Base-by-base conservation (phyloP, 2,888 invertebrate genomes). In the Metellina segmentata region DNA sequence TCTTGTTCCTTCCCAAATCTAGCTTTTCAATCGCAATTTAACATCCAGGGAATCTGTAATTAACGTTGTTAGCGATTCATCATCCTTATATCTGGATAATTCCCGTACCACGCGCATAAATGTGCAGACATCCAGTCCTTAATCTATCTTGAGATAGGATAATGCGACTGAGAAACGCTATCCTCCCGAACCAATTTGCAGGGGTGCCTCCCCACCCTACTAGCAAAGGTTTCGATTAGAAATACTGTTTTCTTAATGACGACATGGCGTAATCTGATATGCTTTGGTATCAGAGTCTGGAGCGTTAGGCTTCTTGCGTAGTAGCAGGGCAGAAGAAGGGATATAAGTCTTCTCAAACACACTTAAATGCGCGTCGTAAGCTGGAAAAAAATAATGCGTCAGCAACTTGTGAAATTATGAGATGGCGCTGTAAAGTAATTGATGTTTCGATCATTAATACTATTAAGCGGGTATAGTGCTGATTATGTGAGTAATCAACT, bases 111-210 rank as follows among this genome's bases (percentile, higher is more conserved):
- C 16, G 61, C 48, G 69, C 51, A 69, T 70, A 70, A 48, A 77
- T 69, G 70, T 20, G 34, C 34, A 19, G 75, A 69, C 81, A 72
- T 74, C 75, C 34, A 88, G 34, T 75, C 61, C 81, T 88, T 88
- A 88, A 88, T 88, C 88, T 88, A 69, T 81, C 88, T 70, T 48
- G 71, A 88, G 88, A 88, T 88, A 88, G 88, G 87, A 81, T 88
- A 88, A 88, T 81, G 88, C 81, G 78, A 70, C 49, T 48, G 20
- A 75, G 19, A n/a, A 20, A 11, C 69, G 48, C 61, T 81, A 16
- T 74, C 16, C 16, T 53, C 19, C 81, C 34, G 9, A 20, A 51
- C 34, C 87, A 81, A 81, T 88, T 88, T 87, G 81, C 81, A 74
- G 74, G 20, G n/a, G 34, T 34, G 1, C 34, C 34, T 34, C 34